Percentiles rank a stretch among this genome's conserved stretches.
Evolutionary conservation across 1,140 invertebrate genomes (phyloP).

Genomic region (Papilio glaucus): DNA sequence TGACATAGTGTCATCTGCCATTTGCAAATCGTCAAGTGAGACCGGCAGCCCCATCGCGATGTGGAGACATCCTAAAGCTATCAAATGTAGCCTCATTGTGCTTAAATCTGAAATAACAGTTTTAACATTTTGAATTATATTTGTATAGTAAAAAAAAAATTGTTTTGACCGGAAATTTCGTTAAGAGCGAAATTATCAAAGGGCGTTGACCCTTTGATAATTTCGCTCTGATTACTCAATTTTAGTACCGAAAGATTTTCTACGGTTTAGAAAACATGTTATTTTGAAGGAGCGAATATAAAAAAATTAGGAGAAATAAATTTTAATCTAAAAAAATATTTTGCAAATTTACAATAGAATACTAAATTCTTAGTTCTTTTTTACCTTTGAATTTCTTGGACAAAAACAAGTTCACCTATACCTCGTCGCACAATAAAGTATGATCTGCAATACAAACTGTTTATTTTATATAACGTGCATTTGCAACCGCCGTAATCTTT

Average conservation of each 20-base stretch:
- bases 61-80: conserved; percentile 55
- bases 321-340: no score
- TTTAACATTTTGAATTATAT: no score
- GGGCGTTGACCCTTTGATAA: no score
- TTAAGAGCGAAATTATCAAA: no score
- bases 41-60: conserved; percentile 47
- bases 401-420: conserved; percentile 41
- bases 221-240: no score
- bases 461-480: conserved; percentile 75
- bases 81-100: conserved; percentile 33
- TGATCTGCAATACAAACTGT: conserved; percentile 47
- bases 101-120: conserved; percentile 25
- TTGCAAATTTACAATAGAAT: neutral
- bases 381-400: conserved; percentile 16
- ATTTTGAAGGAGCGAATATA: no score
- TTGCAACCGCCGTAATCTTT: conserved; percentile 63
- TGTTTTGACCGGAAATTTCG: neutral
- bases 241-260: no score
- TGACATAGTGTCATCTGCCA: conserved; percentile 71
- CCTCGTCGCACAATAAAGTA: conserved; percentile 44
- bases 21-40: conserved; percentile 63
- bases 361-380: neutral
- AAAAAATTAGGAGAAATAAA: no score
- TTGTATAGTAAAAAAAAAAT: no score
- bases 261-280: no score